Conservation (phyloP, 2,797 vertebrate genomes). For the Chlorospingus semifuscus region DNA sequence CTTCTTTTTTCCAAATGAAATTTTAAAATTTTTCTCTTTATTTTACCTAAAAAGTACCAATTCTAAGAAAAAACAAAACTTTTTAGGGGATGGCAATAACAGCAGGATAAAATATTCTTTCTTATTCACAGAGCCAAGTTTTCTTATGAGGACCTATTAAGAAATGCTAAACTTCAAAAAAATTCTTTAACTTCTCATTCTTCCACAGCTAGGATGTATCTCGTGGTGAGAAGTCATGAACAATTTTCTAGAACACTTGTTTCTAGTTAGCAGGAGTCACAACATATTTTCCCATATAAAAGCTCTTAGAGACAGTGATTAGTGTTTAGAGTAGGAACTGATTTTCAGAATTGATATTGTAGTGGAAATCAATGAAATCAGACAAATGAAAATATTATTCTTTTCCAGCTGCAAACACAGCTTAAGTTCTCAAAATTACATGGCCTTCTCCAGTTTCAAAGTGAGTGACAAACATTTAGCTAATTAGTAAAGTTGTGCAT, state of each 20-base stretch:
- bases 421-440: neutral
- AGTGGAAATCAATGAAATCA: neutral
- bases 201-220: neutral
- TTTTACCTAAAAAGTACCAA: neutral
- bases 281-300: neutral
- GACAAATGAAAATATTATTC: neutral
- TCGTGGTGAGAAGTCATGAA: neutral
- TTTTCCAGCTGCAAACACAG: neutral
- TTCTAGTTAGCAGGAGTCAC: neutral
- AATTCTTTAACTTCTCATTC: neutral
- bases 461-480: neutral
- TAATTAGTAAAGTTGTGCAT: neutral
- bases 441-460: neutral
- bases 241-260: neutral
- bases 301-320: neutral
- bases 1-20: neutral
- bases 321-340: neutral
- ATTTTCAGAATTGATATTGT: neutral
- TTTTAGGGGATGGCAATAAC: neutral
- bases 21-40: neutral
- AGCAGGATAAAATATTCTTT: neutral
- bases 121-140: neutral
- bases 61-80: neutral
- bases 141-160: neutral
- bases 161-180: neutral